These are phyloP conservation scores for Columba janthina DNA, from an alignment of 2,113 vertebrate genomes.

Conservation along the genomic window DNA sequence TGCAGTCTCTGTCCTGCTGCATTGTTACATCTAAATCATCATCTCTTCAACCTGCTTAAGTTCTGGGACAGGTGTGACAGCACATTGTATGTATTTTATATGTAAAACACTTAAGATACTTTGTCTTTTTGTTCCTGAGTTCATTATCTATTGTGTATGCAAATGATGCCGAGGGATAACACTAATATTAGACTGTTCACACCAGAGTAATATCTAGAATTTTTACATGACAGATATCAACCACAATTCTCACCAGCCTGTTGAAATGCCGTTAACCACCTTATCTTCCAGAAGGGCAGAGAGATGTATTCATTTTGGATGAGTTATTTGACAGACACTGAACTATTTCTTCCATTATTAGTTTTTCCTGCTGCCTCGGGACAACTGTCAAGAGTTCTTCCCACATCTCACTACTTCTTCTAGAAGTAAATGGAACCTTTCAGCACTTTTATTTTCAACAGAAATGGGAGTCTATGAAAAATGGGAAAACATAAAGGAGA, in stretches of 20 bases:
- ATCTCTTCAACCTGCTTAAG: neutral
- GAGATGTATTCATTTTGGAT: conserved; percentile 46
- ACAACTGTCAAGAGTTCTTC: conserved; percentile 41
- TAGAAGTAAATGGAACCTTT: conserved; percentile 15
- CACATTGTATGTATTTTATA: neutral
- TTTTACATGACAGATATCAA: neutral
- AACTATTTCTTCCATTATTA: conserved; percentile 65
- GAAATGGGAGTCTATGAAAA: conserved; percentile 1
- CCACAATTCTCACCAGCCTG: conserved; percentile 17
- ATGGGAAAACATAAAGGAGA: conserved; percentile 17
- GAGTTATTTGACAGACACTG: conserved; percentile 50
- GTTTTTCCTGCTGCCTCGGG: conserved; percentile 60
- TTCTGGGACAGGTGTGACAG: neutral
- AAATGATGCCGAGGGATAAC: neutral
- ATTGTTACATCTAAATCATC: neutral
- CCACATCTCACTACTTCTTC: conserved; percentile 19
- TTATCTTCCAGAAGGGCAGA: neutral
- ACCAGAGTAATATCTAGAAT: neutral
- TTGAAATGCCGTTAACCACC: conserved; percentile 7
- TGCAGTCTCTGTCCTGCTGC: neutral
- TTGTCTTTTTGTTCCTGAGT: neutral
- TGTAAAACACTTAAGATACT: neutral
- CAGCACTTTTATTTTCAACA: conserved; percentile 34
- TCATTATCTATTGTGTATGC: conserved; percentile 9
- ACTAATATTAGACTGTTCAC: neutral